Base-by-base conservation (phyloP, 2,888 invertebrate species). In the Anarsia innoxiella region DNA sequence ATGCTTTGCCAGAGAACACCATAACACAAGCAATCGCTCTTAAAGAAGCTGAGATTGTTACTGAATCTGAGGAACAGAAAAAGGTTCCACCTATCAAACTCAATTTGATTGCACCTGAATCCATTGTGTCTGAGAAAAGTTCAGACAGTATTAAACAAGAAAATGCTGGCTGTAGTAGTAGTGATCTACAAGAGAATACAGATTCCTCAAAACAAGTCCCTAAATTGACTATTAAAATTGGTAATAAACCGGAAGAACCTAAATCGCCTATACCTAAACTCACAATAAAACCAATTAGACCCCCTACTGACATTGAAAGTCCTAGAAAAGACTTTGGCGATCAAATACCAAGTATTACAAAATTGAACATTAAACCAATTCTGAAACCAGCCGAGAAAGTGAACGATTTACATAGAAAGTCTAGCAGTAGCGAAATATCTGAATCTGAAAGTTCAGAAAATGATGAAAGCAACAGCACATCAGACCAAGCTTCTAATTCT, bases 401-500 rank as follows among this genome's bases (percentile, higher is more conserved):
- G 19, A 76, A 80, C 66, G 82, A 80, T 44, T 53, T 69, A 36
- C 80, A 83, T 49, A 72, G 84, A 50, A 85, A 83, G 53, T 84
- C 82, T 13, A 80, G 82, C 48, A 85, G 79, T 51, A 86, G 84
- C 73, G 86, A 84, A 66, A 78, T 82, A 58, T 83, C 85, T 31
- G 86, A 83, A 66, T 85, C 79, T 4, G 86, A 84, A 59, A 86
- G 76, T 54, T 85, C 86, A 39, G 85, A 86, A 64, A 86, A 82
- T 84, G 88, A 84, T 70, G 84, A 72, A 65, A 86, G 56, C 53
- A 76, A 74, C 48, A 87, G 79, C 48, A 75, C 77, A 37, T 77
- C 78, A 39, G 84, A 75, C 46, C 79, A 76, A 55, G 62, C 78
- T 26, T 82, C 82, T 37, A 55, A 74, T 30, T 79, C 82, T 25